These are phyloP conservation scores for Echinops telfairi DNA, from an alignment of 2,113 vertebrate species.

Conservation along the genomic window DNA sequence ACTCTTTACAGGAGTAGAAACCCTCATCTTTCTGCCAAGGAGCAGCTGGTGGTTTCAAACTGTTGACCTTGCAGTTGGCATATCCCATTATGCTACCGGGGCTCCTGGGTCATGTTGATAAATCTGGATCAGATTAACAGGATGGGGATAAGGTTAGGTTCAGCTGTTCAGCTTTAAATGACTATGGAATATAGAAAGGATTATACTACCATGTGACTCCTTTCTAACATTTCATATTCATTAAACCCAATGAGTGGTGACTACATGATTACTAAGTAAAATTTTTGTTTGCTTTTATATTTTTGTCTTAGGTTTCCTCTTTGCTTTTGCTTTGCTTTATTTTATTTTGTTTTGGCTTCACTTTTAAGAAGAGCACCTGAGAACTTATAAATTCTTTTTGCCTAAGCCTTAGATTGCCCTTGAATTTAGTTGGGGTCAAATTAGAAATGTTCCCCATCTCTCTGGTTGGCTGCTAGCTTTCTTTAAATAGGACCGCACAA, in stretches of 20 bases:
- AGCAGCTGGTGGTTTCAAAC: no score
- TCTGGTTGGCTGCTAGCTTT: slow-evolving; percentile 71
- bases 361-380: slow-evolving; percentile 35
- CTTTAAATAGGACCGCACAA: slow-evolving; percentile 80
- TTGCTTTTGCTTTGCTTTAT: slow-evolving; percentile 45
- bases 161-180: no score
- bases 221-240: slow-evolving; percentile 27
- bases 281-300: slow-evolving; percentile 21
- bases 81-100: no score
- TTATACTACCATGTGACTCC: background rate
- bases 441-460: slow-evolving; percentile 76
- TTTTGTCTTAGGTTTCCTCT: slow-evolving; percentile 56
- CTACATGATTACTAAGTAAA: slow-evolving; percentile 19
- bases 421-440: slow-evolving; percentile 72
- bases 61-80: no score
- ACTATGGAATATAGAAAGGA: background rate
- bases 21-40: no score
- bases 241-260: slow-evolving; percentile 16
- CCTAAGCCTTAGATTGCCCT: slow-evolving; percentile 53
- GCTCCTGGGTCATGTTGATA: background rate
- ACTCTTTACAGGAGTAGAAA: no score
- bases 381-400: slow-evolving; percentile 58
- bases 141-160: background rate
- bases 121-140: background rate
- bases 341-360: slow-evolving; percentile 46